Evolutionary conservation across 2,888 invertebrate genomes (phyloP).

Genomic region (Zaprionus obscuricornis): DNA sequence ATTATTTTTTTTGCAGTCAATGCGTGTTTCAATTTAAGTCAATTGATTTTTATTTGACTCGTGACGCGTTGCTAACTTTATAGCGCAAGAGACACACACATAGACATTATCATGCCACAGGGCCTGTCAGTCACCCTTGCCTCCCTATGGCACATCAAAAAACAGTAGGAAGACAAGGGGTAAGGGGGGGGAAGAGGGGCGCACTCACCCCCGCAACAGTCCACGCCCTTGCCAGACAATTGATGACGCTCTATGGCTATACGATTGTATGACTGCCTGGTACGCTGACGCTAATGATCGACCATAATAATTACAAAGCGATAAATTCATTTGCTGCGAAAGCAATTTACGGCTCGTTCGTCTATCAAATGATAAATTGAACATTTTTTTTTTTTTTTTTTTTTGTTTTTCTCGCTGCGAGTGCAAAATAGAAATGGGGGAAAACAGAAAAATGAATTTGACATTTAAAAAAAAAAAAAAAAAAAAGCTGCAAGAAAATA

Average conservation of each 20-base stretch:
- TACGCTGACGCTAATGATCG: constrained; percentile 58
- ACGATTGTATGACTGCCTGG: no score
- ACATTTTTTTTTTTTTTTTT: no score
- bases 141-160: no score
- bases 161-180: no score
- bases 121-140: no score
- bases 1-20: neutral
- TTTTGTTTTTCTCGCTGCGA: neutral
- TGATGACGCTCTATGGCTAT: no score
- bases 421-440: constrained; percentile 13
- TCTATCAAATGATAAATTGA: constrained; percentile 7
- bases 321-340: constrained; percentile 54
- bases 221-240: neutral
- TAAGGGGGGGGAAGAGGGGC: no score
- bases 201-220: constrained; percentile 6
- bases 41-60: constrained; percentile 64
- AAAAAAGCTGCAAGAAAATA: neutral
- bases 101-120: no score
- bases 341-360: constrained; percentile 21
- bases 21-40: constrained; percentile 56
- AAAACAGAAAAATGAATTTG: neutral
- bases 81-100: no score
- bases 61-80: constrained; percentile 45
- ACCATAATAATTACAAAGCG: constrained; percentile 57
- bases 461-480: constrained; percentile 1